phyloP scores from a whole-genome alignment of 2,113 vertebrate genomes.

The Furnarius figulus region DNA sequence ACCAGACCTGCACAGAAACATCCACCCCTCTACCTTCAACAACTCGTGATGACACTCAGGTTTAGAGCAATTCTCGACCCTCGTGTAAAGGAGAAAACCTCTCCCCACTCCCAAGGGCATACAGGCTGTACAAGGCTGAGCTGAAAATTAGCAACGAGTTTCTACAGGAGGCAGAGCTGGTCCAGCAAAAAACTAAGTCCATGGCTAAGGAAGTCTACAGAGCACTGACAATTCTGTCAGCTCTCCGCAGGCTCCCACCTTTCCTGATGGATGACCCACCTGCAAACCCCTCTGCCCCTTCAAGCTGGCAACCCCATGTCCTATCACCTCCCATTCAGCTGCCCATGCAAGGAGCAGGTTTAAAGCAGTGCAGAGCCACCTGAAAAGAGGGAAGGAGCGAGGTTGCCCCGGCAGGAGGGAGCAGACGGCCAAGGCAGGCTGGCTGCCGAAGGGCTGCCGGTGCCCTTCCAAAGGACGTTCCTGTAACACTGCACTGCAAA shows the following conservation, averaged over 20 bases:
- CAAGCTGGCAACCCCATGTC: not conserved
- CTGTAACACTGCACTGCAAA: not conserved
- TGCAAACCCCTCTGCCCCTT: not conserved
- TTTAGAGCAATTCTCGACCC: not conserved
- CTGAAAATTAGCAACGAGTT: accelerated
- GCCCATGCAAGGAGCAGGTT: not conserved
- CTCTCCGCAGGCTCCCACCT: not conserved
- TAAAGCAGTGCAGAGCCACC: not conserved
- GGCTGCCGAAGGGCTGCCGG: not conserved
- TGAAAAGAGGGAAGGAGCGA: accelerated
- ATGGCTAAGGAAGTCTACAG: accelerated
- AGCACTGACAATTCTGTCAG: accelerated
- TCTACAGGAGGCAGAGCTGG: not conserved
- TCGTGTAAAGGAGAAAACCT: too few relatives aligned
- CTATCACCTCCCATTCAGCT: not conserved
- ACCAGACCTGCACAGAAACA: not conserved
- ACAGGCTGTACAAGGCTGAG: not conserved
- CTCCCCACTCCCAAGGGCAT: not conserved
- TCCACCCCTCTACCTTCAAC: not conserved
- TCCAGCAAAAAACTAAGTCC: not conserved
- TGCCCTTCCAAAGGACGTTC: not conserved
- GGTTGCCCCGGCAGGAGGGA: not conserved
- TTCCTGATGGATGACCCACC: not conserved
- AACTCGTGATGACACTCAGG: not conserved
- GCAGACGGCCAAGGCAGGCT: not conserved